phyloP scores from a whole-genome alignment of 2,797 vertebrate genomes.

The Poecilia velifera region DNA sequence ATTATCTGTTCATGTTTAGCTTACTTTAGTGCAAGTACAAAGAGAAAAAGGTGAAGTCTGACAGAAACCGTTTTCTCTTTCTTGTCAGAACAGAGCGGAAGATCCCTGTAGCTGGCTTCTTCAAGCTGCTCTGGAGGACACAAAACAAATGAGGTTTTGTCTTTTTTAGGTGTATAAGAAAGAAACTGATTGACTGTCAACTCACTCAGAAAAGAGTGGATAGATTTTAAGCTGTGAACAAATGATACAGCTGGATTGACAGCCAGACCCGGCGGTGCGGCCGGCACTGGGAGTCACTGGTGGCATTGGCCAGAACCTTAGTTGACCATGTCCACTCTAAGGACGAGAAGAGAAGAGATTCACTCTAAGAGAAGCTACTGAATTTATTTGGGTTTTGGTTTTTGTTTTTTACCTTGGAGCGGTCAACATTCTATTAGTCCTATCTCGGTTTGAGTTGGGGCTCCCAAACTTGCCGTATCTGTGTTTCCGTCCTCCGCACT shows the following conservation, averaged over 20 bases:
- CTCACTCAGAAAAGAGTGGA: slow-evolving; percentile 24
- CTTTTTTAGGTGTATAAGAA: slow-evolving; percentile 56
- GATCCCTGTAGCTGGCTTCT: slow-evolving; percentile 52
- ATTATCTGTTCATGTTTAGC: slow-evolving; percentile 22
- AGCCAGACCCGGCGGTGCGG: neutral
- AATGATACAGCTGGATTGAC: neutral
- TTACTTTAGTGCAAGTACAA: slow-evolving; percentile 18
- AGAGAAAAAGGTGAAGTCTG: slow-evolving; percentile 27
- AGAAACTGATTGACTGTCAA: slow-evolving; percentile 39
- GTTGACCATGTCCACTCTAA: too few species aligned
- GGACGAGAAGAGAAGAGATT: too few species aligned
- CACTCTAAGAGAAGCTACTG: too few species aligned
- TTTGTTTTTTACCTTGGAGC: too few species aligned
- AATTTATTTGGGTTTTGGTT: too few species aligned
- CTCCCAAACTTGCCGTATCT: too few species aligned
- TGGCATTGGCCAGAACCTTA: too few species aligned
- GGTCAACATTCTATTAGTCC: too few species aligned
- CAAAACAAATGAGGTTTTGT: slow-evolving; percentile 67
- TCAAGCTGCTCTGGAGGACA: slow-evolving; percentile 41
- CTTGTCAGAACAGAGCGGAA: slow-evolving; percentile 42
- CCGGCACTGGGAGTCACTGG: too few species aligned
- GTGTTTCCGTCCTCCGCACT: too few species aligned
- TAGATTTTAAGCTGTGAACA: slow-evolving; percentile 37
- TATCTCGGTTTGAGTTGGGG: too few species aligned
- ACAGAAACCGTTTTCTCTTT: slow-evolving; percentile 1